Percentiles rank a stretch among this genome's conserved stretches.
Evolutionary conservation across 2,888 invertebrate genomes (phyloP).

Genomic region (Fabriciana adippe): DNA sequence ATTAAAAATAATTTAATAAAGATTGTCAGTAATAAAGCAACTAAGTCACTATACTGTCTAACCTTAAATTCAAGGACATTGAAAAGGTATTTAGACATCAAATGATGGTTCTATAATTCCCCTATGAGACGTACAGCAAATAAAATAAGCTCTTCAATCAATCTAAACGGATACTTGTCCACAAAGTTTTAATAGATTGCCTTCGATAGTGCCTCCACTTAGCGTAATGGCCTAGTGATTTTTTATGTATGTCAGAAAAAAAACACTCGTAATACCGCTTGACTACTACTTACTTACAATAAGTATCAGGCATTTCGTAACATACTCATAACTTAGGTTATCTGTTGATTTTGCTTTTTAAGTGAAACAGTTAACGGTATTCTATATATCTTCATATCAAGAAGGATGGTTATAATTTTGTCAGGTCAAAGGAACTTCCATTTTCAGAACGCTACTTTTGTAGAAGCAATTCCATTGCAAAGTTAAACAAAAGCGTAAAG

Average conservation of each 20-base stretch:
- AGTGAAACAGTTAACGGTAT: too few relatives aligned
- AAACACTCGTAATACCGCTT: background rate
- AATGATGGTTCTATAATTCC: constrained; percentile 44
- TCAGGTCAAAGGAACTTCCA: too few relatives aligned
- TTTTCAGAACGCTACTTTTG: too few relatives aligned
- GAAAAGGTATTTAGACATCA: constrained; percentile 4
- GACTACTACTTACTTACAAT: too few relatives aligned
- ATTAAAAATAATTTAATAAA: background rate
- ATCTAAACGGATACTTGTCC: constrained; percentile 57
- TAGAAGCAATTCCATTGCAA: too few relatives aligned
- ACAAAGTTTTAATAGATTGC: constrained; percentile 74
- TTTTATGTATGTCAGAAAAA: constrained; percentile 1
- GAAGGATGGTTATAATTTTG: too few relatives aligned
- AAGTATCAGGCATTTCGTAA: too few relatives aligned
- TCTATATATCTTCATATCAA: too few relatives aligned
- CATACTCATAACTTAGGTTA: too few relatives aligned
- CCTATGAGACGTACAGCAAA: constrained; percentile 56
- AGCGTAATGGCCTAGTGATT: constrained; percentile 53
- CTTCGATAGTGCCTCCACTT: constrained; percentile 66
- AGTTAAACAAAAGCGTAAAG: too few relatives aligned
- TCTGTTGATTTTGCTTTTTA: too few relatives aligned
- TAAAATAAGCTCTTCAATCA: constrained; percentile 69
- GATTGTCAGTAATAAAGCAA: background rate
- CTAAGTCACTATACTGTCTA: background rate
- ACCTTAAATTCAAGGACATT: constrained; percentile 1